Evolutionary conservation across 2,888 invertebrate species (phyloP).

Genomic region (Oscheius sp.): DNA sequence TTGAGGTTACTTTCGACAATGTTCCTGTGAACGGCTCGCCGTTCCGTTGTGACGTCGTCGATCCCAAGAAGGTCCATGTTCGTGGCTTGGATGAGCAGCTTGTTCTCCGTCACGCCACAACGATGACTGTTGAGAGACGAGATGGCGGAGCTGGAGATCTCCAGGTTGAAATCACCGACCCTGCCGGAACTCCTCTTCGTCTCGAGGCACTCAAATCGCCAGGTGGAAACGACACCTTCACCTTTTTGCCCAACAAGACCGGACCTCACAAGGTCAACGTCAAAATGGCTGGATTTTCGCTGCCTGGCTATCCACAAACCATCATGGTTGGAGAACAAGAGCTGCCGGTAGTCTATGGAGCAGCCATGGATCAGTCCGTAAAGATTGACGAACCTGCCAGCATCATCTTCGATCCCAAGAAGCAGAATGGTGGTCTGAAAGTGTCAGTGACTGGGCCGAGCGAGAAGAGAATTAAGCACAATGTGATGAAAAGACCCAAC

Average conservation of each 20-base stretch:
- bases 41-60: conserved; percentile 87
- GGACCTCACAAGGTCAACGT: conserved; percentile 69
- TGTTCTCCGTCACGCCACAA: conserved; percentile 63
- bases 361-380: conserved; percentile 75
- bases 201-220: conserved; percentile 62
- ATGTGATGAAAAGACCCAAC: conserved; percentile 61
- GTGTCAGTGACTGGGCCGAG: conserved; percentile 61
- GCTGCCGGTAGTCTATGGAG: conserved; percentile 74
- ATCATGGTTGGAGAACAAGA: conserved; percentile 66
- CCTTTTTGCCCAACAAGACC: conserved; percentile 68
- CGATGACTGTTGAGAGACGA: conserved; percentile 66
- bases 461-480: conserved; percentile 62
- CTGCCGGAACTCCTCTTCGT: conserved; percentile 62
- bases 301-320: conserved; percentile 65
- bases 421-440: conserved; percentile 70
- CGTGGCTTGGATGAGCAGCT: conserved; percentile 57
- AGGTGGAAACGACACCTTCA: conserved; percentile 64
- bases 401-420: conserved; percentile 76
- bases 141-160: conserved; percentile 69
- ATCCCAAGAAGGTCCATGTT: conserved; percentile 75
- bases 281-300: conserved; percentile 69
- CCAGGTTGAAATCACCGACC: conserved; percentile 68
- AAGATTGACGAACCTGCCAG: conserved; percentile 75
- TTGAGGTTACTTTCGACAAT: conserved; percentile 85
- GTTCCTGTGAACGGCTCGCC: conserved; percentile 89